Conservation (phyloP, 1,140 invertebrate species). For the Micrasema minimum region DNA sequence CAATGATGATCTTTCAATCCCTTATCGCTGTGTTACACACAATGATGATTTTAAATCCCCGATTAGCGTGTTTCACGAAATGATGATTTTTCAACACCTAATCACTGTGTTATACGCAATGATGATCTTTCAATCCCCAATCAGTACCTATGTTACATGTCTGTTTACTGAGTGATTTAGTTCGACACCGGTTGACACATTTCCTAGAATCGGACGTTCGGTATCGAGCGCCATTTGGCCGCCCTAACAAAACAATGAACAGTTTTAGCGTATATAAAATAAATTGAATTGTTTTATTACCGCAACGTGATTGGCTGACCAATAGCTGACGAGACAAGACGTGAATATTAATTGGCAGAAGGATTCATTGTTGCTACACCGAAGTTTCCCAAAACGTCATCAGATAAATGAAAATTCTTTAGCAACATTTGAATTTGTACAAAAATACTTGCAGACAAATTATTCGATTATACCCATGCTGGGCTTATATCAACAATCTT, state of each 20-base stretch:
- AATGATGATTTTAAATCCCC: too few species aligned
- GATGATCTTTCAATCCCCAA: slow-evolving; percentile 6
- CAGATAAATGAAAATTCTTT: not conserved
- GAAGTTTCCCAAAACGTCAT: slow-evolving; percentile 21
- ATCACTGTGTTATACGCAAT: too few species aligned
- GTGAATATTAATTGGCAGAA: slow-evolving; percentile 38
- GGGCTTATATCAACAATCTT: too few species aligned
- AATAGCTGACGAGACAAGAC: slow-evolving; percentile 32
- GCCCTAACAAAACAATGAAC: slow-evolving; percentile 50
- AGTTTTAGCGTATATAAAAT: slow-evolving; percentile 52
- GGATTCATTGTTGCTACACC: slow-evolving; percentile 19
- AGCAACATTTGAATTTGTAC: too few species aligned
- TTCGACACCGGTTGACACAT: slow-evolving; percentile 43
- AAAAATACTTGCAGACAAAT: too few species aligned
- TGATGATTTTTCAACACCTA: too few species aligned
- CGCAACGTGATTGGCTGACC: slow-evolving; percentile 51
- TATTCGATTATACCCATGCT: too few species aligned
- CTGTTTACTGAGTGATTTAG: slow-evolving; percentile 45
- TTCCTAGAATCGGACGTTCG: slow-evolving; percentile 42
- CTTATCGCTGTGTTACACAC: slow-evolving; percentile 1
- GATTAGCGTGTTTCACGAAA: too few species aligned
- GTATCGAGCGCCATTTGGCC: slow-evolving; percentile 28
- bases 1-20: too few species aligned
- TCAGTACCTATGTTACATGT: slow-evolving; percentile 30
- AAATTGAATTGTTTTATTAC: slow-evolving; percentile 55